A percentile compares a stretch with the other conserved stretches of the same genome.
These are phyloP conservation scores for Chaetodon trifascialis DNA, from an alignment of 2,113 vertebrate species.

Conservation along the genomic window DNA sequence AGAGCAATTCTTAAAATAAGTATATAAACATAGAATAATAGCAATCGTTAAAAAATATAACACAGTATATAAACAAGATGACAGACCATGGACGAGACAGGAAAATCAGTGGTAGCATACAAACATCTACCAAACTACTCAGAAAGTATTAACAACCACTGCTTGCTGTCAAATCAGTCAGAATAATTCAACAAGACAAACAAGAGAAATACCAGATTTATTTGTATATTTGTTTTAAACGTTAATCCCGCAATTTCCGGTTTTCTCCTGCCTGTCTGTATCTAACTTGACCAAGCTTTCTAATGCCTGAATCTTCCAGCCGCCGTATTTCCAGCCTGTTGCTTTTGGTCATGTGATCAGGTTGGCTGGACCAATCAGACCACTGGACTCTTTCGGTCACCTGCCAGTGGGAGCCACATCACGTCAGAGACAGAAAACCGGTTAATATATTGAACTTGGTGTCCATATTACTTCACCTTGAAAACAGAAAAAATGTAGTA, in stretches of 20 bases:
- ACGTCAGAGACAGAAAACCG: neutral
- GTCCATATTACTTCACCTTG: neutral
- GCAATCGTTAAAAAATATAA: too few relatives aligned
- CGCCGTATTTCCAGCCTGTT: constrained; percentile 25
- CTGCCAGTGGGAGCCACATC: neutral
- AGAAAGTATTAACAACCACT: too few relatives aligned
- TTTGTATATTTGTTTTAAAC: neutral
- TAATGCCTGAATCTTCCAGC: neutral
- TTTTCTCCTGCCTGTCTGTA: rapidly evolving
- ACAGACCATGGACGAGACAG: too few relatives aligned
- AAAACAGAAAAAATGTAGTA: neutral
- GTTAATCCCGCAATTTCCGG: constrained; percentile 9
- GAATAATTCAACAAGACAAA: neutral
- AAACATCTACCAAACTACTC: neutral
- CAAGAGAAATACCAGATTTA: neutral
- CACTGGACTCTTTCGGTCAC: neutral
- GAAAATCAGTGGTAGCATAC: neutral
- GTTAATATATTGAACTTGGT: neutral
- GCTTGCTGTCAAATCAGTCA: neutral
- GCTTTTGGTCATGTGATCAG: constrained; percentile 55
- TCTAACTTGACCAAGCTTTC: neutral
- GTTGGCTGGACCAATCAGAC: constrained; percentile 45
- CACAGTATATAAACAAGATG: too few relatives aligned
- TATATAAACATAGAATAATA: too few relatives aligned
- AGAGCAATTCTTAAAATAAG: too few relatives aligned